Evolutionary conservation across 2,888 invertebrate species (phyloP).

Genomic region (Acanthacorydalis orientalis): DNA sequence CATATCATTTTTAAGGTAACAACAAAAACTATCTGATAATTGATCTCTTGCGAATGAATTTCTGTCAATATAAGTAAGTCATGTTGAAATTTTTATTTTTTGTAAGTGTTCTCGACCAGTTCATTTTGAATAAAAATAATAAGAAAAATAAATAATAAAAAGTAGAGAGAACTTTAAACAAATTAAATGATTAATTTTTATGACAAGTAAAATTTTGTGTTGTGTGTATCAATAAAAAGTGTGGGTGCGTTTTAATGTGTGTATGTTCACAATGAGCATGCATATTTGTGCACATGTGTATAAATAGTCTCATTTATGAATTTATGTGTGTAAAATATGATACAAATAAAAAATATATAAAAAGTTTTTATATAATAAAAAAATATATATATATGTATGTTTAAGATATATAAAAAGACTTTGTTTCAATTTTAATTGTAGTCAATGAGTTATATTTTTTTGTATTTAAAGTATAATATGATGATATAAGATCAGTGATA

Average conservation of each 20-base stretch:
- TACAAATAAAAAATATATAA: constrained; percentile 4
- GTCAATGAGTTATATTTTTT: constrained; percentile 3
- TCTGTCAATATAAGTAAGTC: background rate
- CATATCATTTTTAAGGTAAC: too few relatives aligned
- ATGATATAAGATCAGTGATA: constrained; percentile 22
- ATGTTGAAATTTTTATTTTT: too few relatives aligned
- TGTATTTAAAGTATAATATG: constrained; percentile 3
- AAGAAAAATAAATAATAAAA: background rate
- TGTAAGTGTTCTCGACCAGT: too few relatives aligned
- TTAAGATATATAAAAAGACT: constrained; percentile 5
- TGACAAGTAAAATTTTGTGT: constrained; percentile 17
- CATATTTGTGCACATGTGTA: too few relatives aligned
- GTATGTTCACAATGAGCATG: background rate
- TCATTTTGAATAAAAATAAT: background rate
- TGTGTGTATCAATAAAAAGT: too few relatives aligned
- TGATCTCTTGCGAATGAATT: constrained; percentile 1
- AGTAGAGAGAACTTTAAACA: constrained; percentile 18
- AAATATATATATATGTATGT: constrained; percentile 5
- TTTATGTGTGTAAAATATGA: background rate
- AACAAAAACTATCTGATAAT: background rate
- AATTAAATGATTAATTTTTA: constrained; percentile 23
- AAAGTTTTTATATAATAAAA: constrained; percentile 5
- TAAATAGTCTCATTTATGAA: background rate
- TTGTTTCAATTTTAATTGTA: constrained; percentile 4
- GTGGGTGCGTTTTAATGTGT: background rate